Evolutionary conservation across 2,888 invertebrate species (phyloP).

Genomic region (Thelaira solivaga): DNA sequence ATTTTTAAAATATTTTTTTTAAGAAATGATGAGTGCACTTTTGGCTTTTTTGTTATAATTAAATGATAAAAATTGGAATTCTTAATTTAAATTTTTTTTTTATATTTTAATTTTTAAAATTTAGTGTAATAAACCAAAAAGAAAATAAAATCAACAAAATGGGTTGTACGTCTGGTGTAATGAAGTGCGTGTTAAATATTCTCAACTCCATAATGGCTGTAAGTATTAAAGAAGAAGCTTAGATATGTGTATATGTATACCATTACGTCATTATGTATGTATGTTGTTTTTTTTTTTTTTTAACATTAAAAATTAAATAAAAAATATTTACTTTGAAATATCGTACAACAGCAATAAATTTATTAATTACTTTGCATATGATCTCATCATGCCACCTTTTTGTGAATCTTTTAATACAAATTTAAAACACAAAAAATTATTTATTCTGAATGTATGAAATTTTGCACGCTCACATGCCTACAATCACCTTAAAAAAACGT

Average conservation of each 20-base stretch:
- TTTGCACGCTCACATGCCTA: no score
- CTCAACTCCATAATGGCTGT: conserved; percentile 69
- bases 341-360: not conserved
- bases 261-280: no score
- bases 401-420: conserved; percentile 38
- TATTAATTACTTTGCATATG: conserved; percentile 19
- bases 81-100: no score
- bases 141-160: conserved; percentile 60
- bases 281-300: not conserved
- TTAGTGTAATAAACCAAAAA: conserved; percentile 14
- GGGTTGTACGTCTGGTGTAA: conserved; percentile 70
- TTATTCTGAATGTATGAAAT: no score
- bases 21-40: no score
- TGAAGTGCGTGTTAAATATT: conserved; percentile 69
- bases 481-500: no score
- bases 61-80: no score
- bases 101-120: not conserved
- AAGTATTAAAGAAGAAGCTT: conserved; percentile 63
- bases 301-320: not conserved
- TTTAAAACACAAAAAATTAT: not conserved
- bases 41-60: no score
- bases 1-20: no score
- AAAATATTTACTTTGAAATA: not conserved
- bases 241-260: no score
- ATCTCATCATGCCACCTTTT: conserved; percentile 52